Conservation (phyloP, 2,888 invertebrate genomes). For the Coelogynopora nodosa region DNA sequence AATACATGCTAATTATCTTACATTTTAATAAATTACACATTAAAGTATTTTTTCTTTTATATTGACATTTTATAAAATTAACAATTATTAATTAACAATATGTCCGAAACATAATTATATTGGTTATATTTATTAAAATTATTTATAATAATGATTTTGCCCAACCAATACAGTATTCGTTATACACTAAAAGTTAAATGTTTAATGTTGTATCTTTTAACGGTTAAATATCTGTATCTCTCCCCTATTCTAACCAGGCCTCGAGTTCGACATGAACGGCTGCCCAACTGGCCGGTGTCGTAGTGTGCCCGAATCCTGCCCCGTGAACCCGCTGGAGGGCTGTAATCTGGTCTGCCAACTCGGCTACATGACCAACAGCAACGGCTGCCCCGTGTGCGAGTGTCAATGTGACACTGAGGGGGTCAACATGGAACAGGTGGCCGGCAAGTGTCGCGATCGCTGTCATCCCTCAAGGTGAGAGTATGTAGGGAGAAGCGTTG, state of each 20-base stretch:
- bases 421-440: neutral
- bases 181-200: too few species aligned
- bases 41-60: too few species aligned
- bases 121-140: neutral
- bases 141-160: too few species aligned
- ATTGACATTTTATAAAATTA: too few species aligned
- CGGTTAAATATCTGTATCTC: too few species aligned
- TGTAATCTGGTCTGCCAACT: neutral
- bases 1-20: too few species aligned
- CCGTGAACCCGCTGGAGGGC: neutral
- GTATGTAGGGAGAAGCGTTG: too few species aligned
- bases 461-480: neutral
- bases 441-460: neutral
- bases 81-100: too few species aligned
- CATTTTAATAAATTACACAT: too few species aligned
- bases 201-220: too few species aligned
- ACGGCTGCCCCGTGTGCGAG: neutral
- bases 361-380: neutral
- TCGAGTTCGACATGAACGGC: neutral
- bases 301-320: neutral
- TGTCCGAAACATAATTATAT: neutral
- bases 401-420: constrained; percentile 1
- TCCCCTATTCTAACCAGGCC: neutral
- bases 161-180: too few species aligned
- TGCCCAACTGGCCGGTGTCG: neutral